phyloP scores from a whole-genome alignment of 2,113 vertebrate genomes.

The Phyllostomus discolor region DNA sequence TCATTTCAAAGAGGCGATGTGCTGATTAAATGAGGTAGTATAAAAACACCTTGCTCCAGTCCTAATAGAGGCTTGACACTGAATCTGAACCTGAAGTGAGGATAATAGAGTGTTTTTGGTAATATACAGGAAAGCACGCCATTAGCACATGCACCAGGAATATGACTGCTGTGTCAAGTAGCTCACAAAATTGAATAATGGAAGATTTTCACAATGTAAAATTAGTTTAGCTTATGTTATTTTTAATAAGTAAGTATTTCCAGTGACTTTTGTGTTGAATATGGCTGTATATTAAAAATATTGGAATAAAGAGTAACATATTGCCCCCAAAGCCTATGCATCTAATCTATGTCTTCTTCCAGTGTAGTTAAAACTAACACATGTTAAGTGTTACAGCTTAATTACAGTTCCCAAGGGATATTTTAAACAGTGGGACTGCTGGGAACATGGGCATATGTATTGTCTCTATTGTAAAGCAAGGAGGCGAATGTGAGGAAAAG shows the following conservation, averaged over 20 bases:
- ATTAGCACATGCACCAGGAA: neutral
- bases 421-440: neutral
- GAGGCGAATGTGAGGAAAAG: neutral
- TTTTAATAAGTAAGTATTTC: conserved; percentile 28
- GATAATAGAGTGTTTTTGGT: neutral
- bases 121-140: neutral
- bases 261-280: neutral
- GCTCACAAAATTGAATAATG: neutral
- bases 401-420: neutral
- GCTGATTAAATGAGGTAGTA: neutral
- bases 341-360: neutral
- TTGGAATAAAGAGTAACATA: neutral
- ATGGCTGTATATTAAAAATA: neutral
- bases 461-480: neutral
- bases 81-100: neutral
- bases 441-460: neutral
- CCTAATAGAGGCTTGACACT: neutral
- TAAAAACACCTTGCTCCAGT: neutral
- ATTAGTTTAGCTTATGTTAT: neutral
- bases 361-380: conserved; percentile 13
- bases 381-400: neutral
- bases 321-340: neutral
- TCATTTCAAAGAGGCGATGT: neutral
- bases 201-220: neutral
- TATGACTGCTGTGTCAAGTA: neutral